A percentile compares a stretch with the other conserved stretches of the same genome.
phyloP scores from a whole-genome alignment of 2,113 vertebrate genomes.

The Monopterus albus region DNA sequence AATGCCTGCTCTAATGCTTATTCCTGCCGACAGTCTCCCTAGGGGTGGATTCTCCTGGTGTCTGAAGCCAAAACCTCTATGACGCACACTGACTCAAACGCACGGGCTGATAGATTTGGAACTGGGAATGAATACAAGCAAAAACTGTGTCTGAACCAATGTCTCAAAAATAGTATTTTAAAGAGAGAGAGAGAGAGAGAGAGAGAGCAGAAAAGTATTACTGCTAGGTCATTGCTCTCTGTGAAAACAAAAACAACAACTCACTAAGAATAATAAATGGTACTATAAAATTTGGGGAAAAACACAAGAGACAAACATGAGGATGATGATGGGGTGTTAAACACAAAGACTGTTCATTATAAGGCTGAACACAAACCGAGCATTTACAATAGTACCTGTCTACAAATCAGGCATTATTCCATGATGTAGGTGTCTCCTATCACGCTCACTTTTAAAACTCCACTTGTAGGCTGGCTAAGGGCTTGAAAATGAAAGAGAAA shows the following conservation, averaged over 20 bases:
- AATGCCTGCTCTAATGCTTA: slow-evolving; percentile 56
- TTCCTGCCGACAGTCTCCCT: slow-evolving; percentile 62
- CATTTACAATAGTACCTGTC: neutral
- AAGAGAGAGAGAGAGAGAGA: too few species aligned
- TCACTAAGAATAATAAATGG: neutral
- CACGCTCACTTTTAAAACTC: neutral
- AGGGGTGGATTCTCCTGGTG: slow-evolving; percentile 64
- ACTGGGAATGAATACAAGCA: slow-evolving; percentile 12
- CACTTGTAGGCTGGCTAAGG: neutral
- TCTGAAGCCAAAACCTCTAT: slow-evolving; percentile 60
- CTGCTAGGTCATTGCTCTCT: slow-evolving; percentile 1
- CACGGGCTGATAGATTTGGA: slow-evolving; percentile 26
- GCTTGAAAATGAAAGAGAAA: neutral
- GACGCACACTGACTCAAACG: slow-evolving; percentile 47
- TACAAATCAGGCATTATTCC: neutral
- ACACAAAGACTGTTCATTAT: neutral
- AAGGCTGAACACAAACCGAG: neutral
- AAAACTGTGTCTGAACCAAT: neutral
- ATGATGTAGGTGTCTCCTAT: neutral
- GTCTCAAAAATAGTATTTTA: slow-evolving; percentile 2
- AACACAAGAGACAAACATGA: neutral
- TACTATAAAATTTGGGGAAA: neutral
- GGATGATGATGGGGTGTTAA: neutral
- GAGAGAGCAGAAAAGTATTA: neutral
- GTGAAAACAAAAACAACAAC: neutral